A percentile compares a stretch with the other conserved stretches of the same genome.
Evolutionary conservation across 2,797 vertebrate genomes (phyloP).

Genomic region (Zalophus californianus): DNA sequence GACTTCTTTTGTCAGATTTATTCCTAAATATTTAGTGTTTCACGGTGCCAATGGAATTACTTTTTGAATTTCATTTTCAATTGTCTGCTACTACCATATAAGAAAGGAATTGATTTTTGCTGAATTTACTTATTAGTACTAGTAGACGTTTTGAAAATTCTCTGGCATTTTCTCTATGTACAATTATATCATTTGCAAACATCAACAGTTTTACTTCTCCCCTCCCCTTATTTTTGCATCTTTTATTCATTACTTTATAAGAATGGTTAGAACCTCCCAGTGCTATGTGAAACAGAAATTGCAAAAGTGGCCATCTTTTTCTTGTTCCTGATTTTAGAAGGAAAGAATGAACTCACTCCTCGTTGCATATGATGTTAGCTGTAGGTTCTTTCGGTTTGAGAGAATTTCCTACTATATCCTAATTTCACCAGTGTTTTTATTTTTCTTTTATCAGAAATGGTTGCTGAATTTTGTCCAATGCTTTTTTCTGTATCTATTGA

Average conservation of each 20-base stretch:
- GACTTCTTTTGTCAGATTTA: neutral
- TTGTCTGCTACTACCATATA: neutral
- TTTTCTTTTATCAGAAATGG: neutral
- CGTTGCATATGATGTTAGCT: neutral
- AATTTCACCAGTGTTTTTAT: neutral
- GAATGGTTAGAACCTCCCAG: neutral
- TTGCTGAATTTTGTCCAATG: neutral
- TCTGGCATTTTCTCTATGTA: neutral
- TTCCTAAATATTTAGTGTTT: neutral
- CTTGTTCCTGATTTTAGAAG: neutral
- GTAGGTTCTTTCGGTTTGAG: neutral
- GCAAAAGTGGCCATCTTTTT: neutral
- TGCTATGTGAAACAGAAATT: neutral
- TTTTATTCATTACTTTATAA: neutral
- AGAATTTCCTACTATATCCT: neutral
- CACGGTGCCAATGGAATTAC: neutral
- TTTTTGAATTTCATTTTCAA: neutral
- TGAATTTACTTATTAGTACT: neutral
- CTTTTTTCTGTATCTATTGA: neutral
- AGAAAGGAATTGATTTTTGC: neutral
- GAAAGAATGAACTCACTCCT: neutral
- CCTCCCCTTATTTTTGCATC: neutral
- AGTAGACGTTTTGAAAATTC: neutral
- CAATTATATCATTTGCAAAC: neutral
- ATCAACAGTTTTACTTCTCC: neutral